Evolutionary conservation across 2,888 invertebrate species (phyloP).

Genomic region (Germaria angustata): DNA sequence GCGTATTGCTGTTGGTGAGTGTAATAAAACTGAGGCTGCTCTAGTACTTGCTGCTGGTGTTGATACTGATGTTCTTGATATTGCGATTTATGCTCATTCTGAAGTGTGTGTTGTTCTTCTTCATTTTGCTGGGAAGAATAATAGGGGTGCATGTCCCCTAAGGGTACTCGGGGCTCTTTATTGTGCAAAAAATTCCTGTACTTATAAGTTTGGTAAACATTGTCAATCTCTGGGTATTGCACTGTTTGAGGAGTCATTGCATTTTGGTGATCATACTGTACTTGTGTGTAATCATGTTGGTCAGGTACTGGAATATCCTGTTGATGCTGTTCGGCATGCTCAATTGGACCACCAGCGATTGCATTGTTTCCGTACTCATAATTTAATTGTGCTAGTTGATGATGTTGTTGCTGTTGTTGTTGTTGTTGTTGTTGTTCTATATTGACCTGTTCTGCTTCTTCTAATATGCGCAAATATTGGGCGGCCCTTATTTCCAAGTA

Average conservation of each 20-base stretch:
- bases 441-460: conserved; percentile 76
- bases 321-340: conserved; percentile 57
- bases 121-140: conserved; percentile 13
- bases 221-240: conserved; percentile 74
- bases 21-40: conserved; percentile 74
- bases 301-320: conserved; percentile 32
- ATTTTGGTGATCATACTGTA: conserved; percentile 70
- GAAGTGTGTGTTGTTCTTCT: conserved; percentile 42
- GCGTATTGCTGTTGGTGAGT: conserved; percentile 69
- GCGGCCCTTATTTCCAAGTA: conserved; percentile 79
- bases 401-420: no score
- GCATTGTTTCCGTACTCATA: conserved; percentile 22
- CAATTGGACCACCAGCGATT: conserved; percentile 10
- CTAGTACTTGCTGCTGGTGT: conserved; percentile 68
- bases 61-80: conserved; percentile 53
- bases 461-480: conserved; percentile 77
- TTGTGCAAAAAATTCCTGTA: conserved; percentile 71
- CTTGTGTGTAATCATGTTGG: conserved; percentile 69
- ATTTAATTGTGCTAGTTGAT: conserved; percentile 62
- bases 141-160: conserved; percentile 50
- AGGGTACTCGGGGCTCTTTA: conserved; percentile 67
- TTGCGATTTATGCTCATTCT: conserved; percentile 66
- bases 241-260: conserved; percentile 70
- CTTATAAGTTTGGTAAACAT: conserved; percentile 77
- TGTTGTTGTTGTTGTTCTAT: conserved; percentile 68